Percentiles rank a stretch among this genome's conserved stretches.
Conservation (phyloP, 2,888 invertebrate genomes). For the Fragum sueziense region DNA sequence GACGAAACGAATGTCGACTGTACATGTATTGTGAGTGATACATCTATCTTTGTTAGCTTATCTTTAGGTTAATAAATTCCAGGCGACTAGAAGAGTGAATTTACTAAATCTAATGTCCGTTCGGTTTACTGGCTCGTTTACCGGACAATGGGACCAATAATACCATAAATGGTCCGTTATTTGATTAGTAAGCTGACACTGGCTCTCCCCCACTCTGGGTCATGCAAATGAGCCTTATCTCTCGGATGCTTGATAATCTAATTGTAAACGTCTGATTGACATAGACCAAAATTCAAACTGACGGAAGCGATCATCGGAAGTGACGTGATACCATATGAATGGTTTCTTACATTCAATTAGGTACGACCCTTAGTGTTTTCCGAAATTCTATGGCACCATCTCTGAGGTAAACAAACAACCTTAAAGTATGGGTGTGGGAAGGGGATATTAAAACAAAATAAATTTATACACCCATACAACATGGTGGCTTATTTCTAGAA, state of each 20-base stretch:
- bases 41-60: too few relatives aligned
- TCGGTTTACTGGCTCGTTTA: constrained; percentile 1
- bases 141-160: constrained; percentile 14
- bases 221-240: constrained; percentile 37
- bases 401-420: too few relatives aligned
- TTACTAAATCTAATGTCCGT: constrained; percentile 53
- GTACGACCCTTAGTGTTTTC: neutral
- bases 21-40: too few relatives aligned
- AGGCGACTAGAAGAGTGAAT: constrained; percentile 47
- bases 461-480: too few relatives aligned
- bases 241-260: constrained; percentile 27
- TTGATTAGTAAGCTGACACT: constrained; percentile 49
- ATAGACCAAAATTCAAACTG: constrained; percentile 13
- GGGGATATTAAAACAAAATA: too few relatives aligned
- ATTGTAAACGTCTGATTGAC: constrained; percentile 27
- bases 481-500: too few relatives aligned
- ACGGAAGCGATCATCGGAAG: constrained; percentile 1
- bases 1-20: too few relatives aligned
- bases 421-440: too few relatives aligned
- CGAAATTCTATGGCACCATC: too few relatives aligned
- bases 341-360: constrained; percentile 15
- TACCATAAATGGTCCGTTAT: constrained; percentile 44
- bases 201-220: constrained; percentile 30
- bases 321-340: constrained; percentile 7
- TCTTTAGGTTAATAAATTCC: too few relatives aligned